Evolutionary conservation across 2,113 vertebrate species (phyloP), one percentile per base, ranked within the genome.

Genomic region (Xiphias gladius): DNA sequence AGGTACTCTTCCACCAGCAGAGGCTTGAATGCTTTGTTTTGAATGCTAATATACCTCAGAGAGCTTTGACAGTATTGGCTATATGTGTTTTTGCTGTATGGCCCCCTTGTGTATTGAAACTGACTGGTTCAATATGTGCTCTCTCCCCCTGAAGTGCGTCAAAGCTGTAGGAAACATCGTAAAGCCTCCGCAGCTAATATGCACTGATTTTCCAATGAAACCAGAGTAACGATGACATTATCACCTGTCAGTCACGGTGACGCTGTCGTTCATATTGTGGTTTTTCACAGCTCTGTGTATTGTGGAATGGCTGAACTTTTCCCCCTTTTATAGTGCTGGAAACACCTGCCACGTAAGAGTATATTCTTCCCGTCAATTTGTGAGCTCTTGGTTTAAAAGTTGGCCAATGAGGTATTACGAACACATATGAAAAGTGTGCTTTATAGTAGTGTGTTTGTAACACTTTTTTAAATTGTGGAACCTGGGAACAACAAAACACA

Each of bases 121-220:
- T 82, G 83, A 82, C 80, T 79, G 28, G 66, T 84, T 90, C 73
- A 86, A 63, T 85, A 76, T 83, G 82, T 75, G 63, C 79, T 65
- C 72, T 66, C 66, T 64, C 37, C 39, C 75, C 73, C 48, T 63
- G 32, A 92, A 83, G 70, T 86, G 73, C 52, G 50, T 77, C 76
- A 73, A 71, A 73, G 74, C 72, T 80, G 66, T 54, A 76, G 80
- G 79, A 90, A 89, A 88, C 32, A 9, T 63, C 28, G 26, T 86
- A 84, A 89, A 84, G 75, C 85, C 41, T 82, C 77, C 30, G 7
- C 59, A 28, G 66, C 76, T 73, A 82, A 83, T 79, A 77, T 32
- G 64, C 69, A 26, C 58, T 63, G 80, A 77, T 89, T 89, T 89
- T 88, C 81, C 87, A 83, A 62, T 84, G 80, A 84, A 88, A 90